Evolutionary conservation across 2,888 invertebrate species (phyloP).

Genomic region (Noctua comes): DNA sequence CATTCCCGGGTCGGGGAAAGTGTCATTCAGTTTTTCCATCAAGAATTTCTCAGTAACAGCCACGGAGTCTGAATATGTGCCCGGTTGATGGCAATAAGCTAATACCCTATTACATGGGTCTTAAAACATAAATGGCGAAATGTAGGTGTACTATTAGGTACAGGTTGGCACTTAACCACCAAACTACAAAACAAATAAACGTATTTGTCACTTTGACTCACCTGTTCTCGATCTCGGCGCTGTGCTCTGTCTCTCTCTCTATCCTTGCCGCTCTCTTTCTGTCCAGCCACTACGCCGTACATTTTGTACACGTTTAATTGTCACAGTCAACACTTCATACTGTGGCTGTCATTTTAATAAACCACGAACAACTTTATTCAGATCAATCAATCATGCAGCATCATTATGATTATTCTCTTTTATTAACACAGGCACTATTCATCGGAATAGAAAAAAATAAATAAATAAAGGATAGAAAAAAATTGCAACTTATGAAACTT

Average conservation of each 20-base stretch:
- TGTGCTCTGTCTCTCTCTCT: constrained; percentile 23
- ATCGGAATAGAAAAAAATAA: neutral
- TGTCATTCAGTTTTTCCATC: no score
- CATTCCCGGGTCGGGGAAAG: no score
- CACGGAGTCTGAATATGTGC: no score
- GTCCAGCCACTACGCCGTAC: constrained; percentile 72
- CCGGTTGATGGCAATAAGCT: no score
- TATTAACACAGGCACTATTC: neutral
- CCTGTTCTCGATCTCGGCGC: constrained; percentile 49
- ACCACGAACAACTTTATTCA: neutral
- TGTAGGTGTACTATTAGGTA: no score
- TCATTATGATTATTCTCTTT: neutral
- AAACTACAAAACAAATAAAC: neutral
- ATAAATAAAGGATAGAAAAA: neutral
- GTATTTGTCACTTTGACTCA: constrained; percentile 11
- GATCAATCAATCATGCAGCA: neutral
- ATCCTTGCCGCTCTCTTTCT: constrained; percentile 60
- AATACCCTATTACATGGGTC: no score
- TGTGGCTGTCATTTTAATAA: neutral
- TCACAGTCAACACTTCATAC: neutral
- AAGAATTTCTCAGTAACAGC: no score
- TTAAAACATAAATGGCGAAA: no score
- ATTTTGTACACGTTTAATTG: constrained; percentile 42
- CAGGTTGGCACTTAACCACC: no score
- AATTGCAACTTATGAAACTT: neutral